A percentile compares a stretch with the other conserved stretches of the same genome.
These are phyloP conservation scores for Pristionchus fissidentatus DNA, from an alignment of 2,888 invertebrate genomes.

Conservation along the genomic window DNA sequence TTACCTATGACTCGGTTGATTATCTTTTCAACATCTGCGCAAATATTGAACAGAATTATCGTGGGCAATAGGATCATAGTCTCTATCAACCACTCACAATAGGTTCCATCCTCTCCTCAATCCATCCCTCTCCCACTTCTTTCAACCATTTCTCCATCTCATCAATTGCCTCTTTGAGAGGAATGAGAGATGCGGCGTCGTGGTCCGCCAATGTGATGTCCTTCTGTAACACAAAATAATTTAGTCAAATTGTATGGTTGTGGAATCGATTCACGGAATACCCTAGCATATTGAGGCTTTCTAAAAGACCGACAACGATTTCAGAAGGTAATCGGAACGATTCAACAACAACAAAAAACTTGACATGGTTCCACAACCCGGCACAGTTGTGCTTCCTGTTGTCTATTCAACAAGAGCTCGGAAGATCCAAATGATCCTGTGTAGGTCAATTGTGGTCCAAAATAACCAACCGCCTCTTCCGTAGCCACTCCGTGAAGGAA, in stretches of 20 bases:
- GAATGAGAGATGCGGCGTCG: not conserved
- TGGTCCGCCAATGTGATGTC: not conserved
- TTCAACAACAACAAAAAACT: too few relatives aligned
- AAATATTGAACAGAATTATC: not conserved
- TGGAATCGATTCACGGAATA: too few relatives aligned
- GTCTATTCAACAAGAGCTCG: too few relatives aligned
- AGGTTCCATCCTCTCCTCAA: constrained; percentile 29
- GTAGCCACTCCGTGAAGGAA: constrained; percentile 1
- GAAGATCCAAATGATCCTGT: too few relatives aligned
- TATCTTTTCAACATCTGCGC: not conserved
- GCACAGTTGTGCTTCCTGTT: too few relatives aligned
- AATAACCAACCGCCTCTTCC: not conserved
- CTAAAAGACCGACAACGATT: too few relatives aligned
- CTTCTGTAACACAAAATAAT: not conserved
- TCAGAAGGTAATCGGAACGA: too few relatives aligned
- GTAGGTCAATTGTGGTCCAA: too few relatives aligned
- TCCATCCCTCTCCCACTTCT: not conserved
- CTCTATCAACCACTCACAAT: not conserved
- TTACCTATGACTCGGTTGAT: not conserved
- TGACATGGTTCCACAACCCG: too few relatives aligned
- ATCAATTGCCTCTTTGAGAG: not conserved
- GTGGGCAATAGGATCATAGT: not conserved
- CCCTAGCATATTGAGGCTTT: too few relatives aligned
- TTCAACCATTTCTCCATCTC: constrained; percentile 26
- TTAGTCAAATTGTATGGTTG: too few relatives aligned